Base-by-base conservation (phyloP, 2,797 vertebrate genomes). In the Clarias pachynema region DNA sequence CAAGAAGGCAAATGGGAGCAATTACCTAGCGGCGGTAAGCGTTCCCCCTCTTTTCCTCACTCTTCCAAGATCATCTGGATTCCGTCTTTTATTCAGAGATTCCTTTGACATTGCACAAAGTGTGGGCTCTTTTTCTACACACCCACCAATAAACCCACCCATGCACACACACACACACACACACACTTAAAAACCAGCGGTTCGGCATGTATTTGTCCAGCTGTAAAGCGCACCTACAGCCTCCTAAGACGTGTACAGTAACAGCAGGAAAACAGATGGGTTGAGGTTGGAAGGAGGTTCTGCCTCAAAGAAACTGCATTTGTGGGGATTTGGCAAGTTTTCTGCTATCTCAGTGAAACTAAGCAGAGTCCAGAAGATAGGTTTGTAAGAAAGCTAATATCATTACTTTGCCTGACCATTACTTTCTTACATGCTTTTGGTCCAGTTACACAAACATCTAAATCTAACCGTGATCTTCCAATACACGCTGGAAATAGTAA, bases 211-310 rank as follows among this genome's bases (percentile, higher is more conserved):
- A 79, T 77, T 79, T 73, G 44, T 80, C 73, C 75, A 83, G 86
- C 79, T 82, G 84, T 73, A 83, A 79, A 79, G 60, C 78, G 83
- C 85, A 82, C 59, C 59, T 74, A 80, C 77, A 85, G 29, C 81
- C 83, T 49, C 80, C 77, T 26, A 73, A 79, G 66, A 69, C 5
- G 9, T 72, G 31, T 83, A 53, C 5, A 16, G 68, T 75, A 29
- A 49, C 26, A 82, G 84, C 74, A 74, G 37, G 69, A 34, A 78
- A 82, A 81, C 78, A 83, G 84, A 82, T 72, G 53, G 79, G 74
- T 73, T 66, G 56, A 56, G 79, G 87, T 86, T 84, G 86, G 88
- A 86, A 86, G 85, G 83, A 88, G 81, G 88, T 90, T 91, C 88
- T 91, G 86, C 89, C 59, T 86, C 85, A 70, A 60, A 77, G 75